Evolutionary conservation across 2,888 invertebrate genomes (phyloP).

Genomic region (Leptinotarsa tumamoca): DNA sequence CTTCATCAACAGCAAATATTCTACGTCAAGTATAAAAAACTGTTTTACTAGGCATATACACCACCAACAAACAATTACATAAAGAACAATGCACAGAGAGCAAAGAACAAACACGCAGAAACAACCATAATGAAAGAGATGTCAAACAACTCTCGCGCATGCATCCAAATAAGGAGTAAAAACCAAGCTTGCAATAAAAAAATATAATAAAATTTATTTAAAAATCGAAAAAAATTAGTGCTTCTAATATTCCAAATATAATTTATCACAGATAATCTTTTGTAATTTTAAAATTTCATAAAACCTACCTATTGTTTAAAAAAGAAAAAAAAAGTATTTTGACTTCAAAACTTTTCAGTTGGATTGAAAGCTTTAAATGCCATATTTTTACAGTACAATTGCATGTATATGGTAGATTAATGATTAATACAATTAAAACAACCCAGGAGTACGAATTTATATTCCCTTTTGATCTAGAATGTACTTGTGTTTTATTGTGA

Average conservation of each 20-base stretch:
- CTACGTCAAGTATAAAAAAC: too few relatives aligned
- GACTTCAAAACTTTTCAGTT: conserved; percentile 32
- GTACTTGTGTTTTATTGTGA: too few relatives aligned
- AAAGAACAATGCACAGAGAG: too few relatives aligned
- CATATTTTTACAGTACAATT: conserved; percentile 38
- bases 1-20: too few relatives aligned
- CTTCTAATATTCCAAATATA: conserved; percentile 57
- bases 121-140: conserved; percentile 25
- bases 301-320: conserved; percentile 51
- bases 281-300: conserved; percentile 53
- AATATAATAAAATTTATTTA: conserved; percentile 45
- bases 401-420: too few relatives aligned
- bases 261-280: conserved; percentile 62
- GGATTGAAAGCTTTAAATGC: conserved; percentile 27
- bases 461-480: too few relatives aligned
- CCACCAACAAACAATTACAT: too few relatives aligned
- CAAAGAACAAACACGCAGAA: neutral
- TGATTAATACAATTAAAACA: neutral
- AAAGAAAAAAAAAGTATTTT: conserved; percentile 34
- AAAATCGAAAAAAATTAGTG: conserved; percentile 46
- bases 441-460: too few relatives aligned
- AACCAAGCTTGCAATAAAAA: conserved; percentile 42
- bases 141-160: conserved; percentile 44
- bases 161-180: conserved; percentile 25
- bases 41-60: too few relatives aligned